Base-by-base conservation (phyloP, 2,797 vertebrate genomes). In the Coilia nasus region DNA sequence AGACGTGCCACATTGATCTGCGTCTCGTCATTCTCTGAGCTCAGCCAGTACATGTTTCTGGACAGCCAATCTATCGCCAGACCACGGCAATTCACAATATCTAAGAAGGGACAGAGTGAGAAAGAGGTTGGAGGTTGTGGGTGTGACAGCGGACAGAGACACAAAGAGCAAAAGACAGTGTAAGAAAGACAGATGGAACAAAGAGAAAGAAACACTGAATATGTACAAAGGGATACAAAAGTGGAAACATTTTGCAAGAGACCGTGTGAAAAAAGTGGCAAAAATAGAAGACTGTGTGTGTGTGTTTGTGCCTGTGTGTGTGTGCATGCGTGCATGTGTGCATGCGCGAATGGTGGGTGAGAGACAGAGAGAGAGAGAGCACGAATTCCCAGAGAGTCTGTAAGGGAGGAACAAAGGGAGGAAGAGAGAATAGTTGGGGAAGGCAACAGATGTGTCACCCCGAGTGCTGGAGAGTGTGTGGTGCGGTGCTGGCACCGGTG, bases 31-130 rank as follows among this genome's bases (percentile, higher is more conserved):
- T 97, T 98, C 93, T 99, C 98, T 2, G 97, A 98, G 91, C 98
- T 99, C 92, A 99, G 97, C 98, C 98, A 99, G 91, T 99, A 99
- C 89, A 99, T 96, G 94, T 99, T 99, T 89, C 97, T 97, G 23
- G 98, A 99, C 90, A 99, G 93, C 98, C 98, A 99, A 90, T 99
- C 98, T 88, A 99, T 96, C 81, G 98, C 98, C 88, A 99, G 94
- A 86, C 98, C 97, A 81, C 97, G 96, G 92, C 98, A 98, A 93
- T 97, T 99, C 89, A 97, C 96, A 86, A 97, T 97, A 94, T 99
- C 98, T 99, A 95, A 60, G 82, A 1, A 75, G 67, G 28, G 28
- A 75, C 2, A 3, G 83, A 71, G 14, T 60, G 89, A 50, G 84
- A 41, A 6, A 78, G 0, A 28, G 35, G 31, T 2, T 2, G 35